Conservation (phyloP, 2,113 vertebrate species). For the Orientallactaga bullata region DNA sequence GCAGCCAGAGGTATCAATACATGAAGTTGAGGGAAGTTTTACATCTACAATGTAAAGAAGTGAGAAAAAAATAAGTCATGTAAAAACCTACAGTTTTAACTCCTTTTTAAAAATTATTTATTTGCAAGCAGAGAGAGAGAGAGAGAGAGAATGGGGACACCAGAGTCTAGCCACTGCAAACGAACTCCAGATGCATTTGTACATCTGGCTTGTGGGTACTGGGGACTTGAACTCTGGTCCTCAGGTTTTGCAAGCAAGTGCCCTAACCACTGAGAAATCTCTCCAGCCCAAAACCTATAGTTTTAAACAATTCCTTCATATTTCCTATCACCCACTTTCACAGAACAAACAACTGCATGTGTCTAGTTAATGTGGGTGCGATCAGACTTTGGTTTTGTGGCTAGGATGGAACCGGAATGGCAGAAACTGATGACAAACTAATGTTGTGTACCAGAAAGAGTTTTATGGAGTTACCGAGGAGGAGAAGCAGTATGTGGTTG, state of each 20-base stretch:
- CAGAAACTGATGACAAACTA: not conserved
- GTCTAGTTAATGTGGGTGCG: not conserved
- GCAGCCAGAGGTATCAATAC: not conserved
- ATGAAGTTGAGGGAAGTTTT: not conserved
- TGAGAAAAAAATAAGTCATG: not conserved
- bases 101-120: not conserved
- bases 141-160: too few species aligned
- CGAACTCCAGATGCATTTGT: too few species aligned
- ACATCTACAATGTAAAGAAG: not conserved
- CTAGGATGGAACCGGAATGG: not conserved
- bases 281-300: too few species aligned
- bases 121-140: too few species aligned
- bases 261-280: too few species aligned
- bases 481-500: not conserved
- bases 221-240: too few species aligned
- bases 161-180: too few species aligned
- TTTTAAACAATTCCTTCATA: not conserved
- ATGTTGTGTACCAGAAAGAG: constrained; percentile 18
- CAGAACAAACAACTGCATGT: not conserved
- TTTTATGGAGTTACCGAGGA: not conserved
- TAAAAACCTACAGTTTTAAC: too few species aligned
- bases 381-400: not conserved
- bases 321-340: not conserved
- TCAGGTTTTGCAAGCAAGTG: too few species aligned
- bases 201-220: too few species aligned